Evolutionary conservation across 2,888 invertebrate genomes (phyloP).

Genomic region (Cheilosia scutellata): DNA sequence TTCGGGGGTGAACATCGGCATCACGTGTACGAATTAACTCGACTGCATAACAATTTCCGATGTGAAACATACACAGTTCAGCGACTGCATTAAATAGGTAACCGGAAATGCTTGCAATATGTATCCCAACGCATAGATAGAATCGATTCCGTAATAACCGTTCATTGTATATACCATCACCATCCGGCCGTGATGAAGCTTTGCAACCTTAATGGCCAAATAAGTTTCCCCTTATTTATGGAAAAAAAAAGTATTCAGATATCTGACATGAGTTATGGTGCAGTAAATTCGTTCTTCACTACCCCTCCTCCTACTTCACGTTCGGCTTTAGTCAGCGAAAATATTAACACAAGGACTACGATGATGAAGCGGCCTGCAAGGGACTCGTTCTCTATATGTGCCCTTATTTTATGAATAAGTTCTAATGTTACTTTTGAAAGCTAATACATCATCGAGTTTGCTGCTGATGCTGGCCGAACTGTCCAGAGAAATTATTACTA

Average conservation of each 20-base stretch:
- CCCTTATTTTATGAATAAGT: conserved; percentile 18
- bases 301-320: not conserved
- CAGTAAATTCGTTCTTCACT: conserved; percentile 48
- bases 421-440: conserved; percentile 59
- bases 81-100: conserved; percentile 17
- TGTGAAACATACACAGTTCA: not conserved
- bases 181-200: not conserved
- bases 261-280: conserved; percentile 69
- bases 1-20: not conserved
- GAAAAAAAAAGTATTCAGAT: conserved; percentile 37
- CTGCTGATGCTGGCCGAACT: conserved; percentile 4
- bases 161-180: not conserved
- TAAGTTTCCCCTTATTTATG: conserved; percentile 54
- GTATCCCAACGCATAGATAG: not conserved
- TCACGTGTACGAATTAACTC: conserved; percentile 18
- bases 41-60: conserved; percentile 34
- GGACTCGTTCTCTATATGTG: not conserved
- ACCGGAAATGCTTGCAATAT: conserved; percentile 24
- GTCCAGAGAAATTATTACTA: conserved; percentile 42
- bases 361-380: conserved; percentile 11
- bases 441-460: conserved; percentile 38
- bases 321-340: conserved; percentile 30
- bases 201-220: conserved; percentile 44
- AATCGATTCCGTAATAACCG: conserved; percentile 5
- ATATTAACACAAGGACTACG: conserved; percentile 8